Conservation (phyloP, 2,888 invertebrate genomes). For the Agonopterix heracliana region DNA sequence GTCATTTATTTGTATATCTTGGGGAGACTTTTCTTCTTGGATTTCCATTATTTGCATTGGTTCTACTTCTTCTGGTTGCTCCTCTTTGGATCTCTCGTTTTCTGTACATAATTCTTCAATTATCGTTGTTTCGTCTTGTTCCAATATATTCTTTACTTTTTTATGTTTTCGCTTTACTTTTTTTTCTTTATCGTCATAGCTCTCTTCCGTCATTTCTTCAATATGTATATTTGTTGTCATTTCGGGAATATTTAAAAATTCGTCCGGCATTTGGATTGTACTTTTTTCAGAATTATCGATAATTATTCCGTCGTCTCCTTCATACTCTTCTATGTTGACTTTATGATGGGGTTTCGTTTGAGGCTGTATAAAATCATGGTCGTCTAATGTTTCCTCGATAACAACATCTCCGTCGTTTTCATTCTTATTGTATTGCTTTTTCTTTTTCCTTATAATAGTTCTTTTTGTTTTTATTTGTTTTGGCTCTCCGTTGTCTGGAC, state of each 20-base stretch:
- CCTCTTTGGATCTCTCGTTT: too few relatives aligned
- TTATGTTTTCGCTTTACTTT: constrained; percentile 14
- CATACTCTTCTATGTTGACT: constrained; percentile 60
- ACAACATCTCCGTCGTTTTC: constrained; percentile 60
- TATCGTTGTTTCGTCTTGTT: constrained; percentile 19
- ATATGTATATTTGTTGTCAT: constrained; percentile 40
- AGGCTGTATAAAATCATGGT: constrained; percentile 33
- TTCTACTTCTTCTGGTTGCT: too few relatives aligned
- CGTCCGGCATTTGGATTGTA: constrained; percentile 54
- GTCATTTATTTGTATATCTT: too few relatives aligned
- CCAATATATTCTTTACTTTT: constrained; percentile 30
- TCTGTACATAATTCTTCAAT: constrained; percentile 7
- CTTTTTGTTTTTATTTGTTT: constrained; percentile 75
- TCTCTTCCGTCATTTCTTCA: constrained; percentile 41
- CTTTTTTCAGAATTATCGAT: constrained; percentile 38
- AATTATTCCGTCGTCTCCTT: constrained; percentile 34
- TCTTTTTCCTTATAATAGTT: constrained; percentile 70
- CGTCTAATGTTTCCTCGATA: constrained; percentile 69
- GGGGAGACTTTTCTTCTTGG: too few relatives aligned
- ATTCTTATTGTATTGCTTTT: constrained; percentile 22
- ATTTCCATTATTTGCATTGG: too few relatives aligned
- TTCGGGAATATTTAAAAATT: constrained; percentile 45
- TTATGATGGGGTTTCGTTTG: constrained; percentile 27
- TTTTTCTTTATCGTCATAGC: constrained; percentile 14
- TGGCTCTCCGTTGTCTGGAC: constrained; percentile 68